These are phyloP conservation scores for Megalopta genalis DNA, from an alignment of 1,140 invertebrate genomes.

Conservation along the genomic window DNA sequence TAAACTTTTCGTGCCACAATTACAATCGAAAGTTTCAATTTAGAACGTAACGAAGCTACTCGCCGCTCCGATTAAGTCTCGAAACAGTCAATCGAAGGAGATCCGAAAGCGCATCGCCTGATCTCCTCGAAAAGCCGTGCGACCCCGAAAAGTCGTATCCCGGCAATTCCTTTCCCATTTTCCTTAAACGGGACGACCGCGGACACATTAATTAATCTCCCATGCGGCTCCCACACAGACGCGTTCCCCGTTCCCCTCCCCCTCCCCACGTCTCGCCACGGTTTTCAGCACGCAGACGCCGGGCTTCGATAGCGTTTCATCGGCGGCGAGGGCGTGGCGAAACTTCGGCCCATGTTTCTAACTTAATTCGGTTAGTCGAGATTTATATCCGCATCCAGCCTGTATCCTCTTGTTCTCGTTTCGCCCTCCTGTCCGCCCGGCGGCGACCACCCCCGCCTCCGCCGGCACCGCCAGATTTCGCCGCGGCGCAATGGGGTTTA, in stretches of 20 bases:
- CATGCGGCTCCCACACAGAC: background rate
- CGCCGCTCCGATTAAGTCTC: no score
- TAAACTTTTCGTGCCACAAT: no score
- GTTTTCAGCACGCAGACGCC: constrained; percentile 62
- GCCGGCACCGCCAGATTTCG: constrained; percentile 15
- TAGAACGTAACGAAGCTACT: no score
- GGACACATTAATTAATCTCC: constrained; percentile 21
- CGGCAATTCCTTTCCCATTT: background rate
- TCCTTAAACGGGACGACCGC: background rate
- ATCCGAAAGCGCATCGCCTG: no score
- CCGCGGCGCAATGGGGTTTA: constrained; percentile 56
- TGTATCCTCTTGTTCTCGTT: constrained; percentile 47
- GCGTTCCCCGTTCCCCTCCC: constrained; percentile 5
- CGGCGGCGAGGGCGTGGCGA: constrained; percentile 67
- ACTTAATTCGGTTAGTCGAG: constrained; percentile 72
- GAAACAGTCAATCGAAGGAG: no score
- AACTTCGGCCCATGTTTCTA: constrained; percentile 65
- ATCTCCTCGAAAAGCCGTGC: no score
- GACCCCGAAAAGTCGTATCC: background rate
- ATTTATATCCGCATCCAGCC: constrained; percentile 67
- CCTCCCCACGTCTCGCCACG: constrained; percentile 18
- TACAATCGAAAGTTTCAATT: no score
- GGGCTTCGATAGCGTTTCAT: constrained; percentile 66
- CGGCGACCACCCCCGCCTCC: background rate
- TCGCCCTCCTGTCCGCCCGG: background rate